A percentile compares a stretch with the other conserved stretches of the same genome.
These are phyloP conservation scores for Drosophila pallidifrons DNA, from an alignment of 1,140 invertebrate species.

Conservation along the genomic window DNA sequence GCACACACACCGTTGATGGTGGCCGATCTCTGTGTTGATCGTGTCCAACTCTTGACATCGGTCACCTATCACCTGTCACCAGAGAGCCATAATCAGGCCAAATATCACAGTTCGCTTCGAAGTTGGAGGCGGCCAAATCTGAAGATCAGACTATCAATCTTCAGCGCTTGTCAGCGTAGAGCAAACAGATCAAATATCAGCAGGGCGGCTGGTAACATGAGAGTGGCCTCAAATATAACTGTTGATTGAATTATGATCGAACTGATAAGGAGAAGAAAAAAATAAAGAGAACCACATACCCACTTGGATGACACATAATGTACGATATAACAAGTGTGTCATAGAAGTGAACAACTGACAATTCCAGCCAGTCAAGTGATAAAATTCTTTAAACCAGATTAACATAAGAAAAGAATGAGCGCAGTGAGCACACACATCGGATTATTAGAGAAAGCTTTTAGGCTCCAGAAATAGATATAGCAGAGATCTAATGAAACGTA, in stretches of 20 bases:
- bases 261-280: conserved; percentile 4
- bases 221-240: neutral
- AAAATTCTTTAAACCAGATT: neutral
- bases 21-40: conserved; percentile 47
- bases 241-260: conserved; percentile 31
- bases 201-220: conserved; percentile 22
- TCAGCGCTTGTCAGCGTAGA: conserved; percentile 28
- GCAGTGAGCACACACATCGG: neutral
- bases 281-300: neutral
- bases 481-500: too few relatives aligned
- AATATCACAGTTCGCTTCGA: conserved; percentile 25
- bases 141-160: conserved; percentile 36
- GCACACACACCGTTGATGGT: conserved; percentile 51
- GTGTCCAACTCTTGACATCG: conserved; percentile 40
- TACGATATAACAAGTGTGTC: conserved; percentile 8
- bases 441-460: neutral
- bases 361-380: neutral
- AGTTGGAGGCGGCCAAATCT: conserved; percentile 30
- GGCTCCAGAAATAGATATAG: neutral
- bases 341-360: neutral
- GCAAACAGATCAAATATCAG: conserved; percentile 36
- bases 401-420: conserved; percentile 3
- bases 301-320: conserved; percentile 10
- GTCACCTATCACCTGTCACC: conserved; percentile 74
- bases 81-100: conserved; percentile 39